These are phyloP conservation scores for Gonioctena quinquepunctata DNA, from an alignment of 1,140 invertebrate species.

Conservation along the genomic window DNA sequence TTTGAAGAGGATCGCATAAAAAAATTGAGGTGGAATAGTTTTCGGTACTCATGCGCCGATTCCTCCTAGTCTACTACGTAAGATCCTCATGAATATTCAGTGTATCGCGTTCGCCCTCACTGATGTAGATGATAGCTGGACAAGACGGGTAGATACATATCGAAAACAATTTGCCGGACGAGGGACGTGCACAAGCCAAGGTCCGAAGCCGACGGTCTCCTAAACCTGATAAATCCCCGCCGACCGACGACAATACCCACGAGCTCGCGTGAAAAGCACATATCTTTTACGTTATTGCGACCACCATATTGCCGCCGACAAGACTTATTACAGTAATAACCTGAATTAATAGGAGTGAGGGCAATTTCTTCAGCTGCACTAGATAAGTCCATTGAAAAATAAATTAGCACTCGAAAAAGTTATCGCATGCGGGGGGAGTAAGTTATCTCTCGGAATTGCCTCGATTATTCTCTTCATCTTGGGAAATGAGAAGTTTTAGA, in stretches of 20 bases:
- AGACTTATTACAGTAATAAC: conserved; percentile 19
- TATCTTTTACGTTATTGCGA: conserved; percentile 15
- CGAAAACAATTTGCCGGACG: neutral
- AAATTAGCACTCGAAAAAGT: neutral
- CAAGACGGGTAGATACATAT: neutral
- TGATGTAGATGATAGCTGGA: no score
- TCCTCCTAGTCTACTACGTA: no score
- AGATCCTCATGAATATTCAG: no score
- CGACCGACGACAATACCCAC: neutral
- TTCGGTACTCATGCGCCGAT: no score
- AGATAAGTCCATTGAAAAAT: conserved; percentile 15
- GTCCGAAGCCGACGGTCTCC: neutral
- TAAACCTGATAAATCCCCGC: neutral
- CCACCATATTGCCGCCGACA: conserved; percentile 9
- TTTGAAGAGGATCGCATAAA: no score
- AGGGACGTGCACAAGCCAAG: neutral
- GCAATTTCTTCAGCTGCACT: neutral
- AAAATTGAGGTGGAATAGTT: no score
- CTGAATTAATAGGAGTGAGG: conserved; percentile 14
- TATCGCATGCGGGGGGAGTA: neutral
- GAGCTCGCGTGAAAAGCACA: conserved; percentile 10
- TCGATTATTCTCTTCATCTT: neutral
- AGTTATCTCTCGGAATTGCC: neutral
- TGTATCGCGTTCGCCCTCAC: no score
- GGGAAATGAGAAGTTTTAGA: no score